These are phyloP conservation scores for Onychomys torridus DNA, from an alignment of 2,797 vertebrate genomes.

Conservation along the genomic window DNA sequence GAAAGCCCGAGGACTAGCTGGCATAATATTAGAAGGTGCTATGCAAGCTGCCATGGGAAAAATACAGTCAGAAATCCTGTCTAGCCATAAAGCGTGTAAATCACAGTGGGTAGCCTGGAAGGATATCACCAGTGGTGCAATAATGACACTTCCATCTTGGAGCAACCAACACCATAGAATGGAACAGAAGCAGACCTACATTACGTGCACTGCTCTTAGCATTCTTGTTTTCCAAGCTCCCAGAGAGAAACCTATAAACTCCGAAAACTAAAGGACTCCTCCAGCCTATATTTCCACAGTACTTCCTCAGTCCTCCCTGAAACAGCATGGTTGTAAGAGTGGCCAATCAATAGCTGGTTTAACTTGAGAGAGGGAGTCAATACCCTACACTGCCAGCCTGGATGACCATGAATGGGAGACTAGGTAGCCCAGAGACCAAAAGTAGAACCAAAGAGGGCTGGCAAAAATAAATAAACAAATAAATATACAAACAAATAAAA, in stretches of 20 bases:
- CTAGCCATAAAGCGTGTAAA: neutral
- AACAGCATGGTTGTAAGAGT: neutral
- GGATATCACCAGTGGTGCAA: neutral
- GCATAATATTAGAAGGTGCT: neutral
- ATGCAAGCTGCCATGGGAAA: neutral
- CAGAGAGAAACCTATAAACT: neutral
- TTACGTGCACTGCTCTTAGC: neutral
- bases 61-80: too few species aligned
- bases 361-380: neutral
- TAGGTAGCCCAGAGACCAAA: neutral
- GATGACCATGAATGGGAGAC: neutral
- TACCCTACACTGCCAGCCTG: neutral
- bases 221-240: neutral
- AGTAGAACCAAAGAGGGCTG: neutral
- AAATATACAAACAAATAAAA: neutral
- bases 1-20: neutral
- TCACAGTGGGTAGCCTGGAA: too few species aligned
- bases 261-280: neutral
- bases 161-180: neutral
- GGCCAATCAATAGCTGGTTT: neutral
- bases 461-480: neutral
- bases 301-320: neutral
- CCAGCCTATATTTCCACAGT: neutral
- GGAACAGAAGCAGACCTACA: neutral
- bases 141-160: neutral